Conservation (phyloP, 1,140 invertebrate genomes). For the Planococcus citri region DNA sequence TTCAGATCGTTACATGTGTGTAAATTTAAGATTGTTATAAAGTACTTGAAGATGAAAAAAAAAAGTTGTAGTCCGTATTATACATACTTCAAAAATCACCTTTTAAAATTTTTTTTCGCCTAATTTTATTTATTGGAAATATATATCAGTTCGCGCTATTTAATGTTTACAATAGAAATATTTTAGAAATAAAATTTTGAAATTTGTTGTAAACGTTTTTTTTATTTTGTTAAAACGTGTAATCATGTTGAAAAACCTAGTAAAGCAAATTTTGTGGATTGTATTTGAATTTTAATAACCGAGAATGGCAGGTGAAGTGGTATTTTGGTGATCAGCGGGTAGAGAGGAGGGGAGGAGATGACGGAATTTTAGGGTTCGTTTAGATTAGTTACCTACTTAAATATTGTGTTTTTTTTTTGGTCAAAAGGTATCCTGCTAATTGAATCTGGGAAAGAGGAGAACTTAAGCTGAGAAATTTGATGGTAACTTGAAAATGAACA, state of each 20-base stretch:
- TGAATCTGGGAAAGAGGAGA: no score
- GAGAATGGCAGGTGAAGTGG: background rate
- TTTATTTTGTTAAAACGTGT: constrained; percentile 3
- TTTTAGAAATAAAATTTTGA: constrained; percentile 20
- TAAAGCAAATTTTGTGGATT: background rate
- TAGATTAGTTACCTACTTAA: no score
- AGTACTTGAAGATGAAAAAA: constrained; percentile 5
- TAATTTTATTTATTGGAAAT: constrained; percentile 10
- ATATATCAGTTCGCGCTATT: constrained; percentile 14
- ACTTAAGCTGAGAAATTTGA: no score
- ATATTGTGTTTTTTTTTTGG: no score
- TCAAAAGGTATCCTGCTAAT: no score
- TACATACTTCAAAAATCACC: background rate
- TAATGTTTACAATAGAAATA: constrained; percentile 17
- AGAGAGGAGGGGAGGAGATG: no score
- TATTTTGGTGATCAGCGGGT: no score
- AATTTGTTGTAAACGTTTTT: constrained; percentile 12
- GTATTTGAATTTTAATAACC: background rate
- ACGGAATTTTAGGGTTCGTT: background rate
- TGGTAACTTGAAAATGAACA: no score
- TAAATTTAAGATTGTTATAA: constrained; percentile 2
- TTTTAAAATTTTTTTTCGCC: constrained; percentile 13
- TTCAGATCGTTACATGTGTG: constrained; percentile 6
- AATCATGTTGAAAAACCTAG: background rate
- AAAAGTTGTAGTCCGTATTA: background rate